A percentile compares a stretch with the other conserved stretches of the same genome.
These are phyloP conservation scores for Fregata magnificens DNA, from an alignment of 2,113 vertebrate genomes.

Conservation along the genomic window DNA sequence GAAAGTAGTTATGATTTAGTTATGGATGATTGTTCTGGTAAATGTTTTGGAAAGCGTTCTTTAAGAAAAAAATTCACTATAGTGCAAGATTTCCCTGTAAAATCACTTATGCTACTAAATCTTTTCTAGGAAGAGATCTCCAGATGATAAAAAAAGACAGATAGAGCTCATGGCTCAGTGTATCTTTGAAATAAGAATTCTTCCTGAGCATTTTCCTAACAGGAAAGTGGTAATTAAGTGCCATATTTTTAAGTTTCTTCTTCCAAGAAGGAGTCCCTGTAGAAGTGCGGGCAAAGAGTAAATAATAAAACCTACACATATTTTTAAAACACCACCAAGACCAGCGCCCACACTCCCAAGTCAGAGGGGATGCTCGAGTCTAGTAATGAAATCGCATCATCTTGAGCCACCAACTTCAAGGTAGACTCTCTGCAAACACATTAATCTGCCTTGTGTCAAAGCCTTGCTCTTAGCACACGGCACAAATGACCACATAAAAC, in stretches of 20 bases:
- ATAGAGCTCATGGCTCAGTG: background rate
- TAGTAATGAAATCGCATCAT: background rate
- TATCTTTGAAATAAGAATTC: background rate
- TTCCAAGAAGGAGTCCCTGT: background rate
- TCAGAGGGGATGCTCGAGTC: background rate
- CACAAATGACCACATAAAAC: background rate
- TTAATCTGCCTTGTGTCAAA: background rate
- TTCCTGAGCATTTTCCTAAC: background rate
- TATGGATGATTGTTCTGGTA: background rate
- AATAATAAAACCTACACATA: background rate
- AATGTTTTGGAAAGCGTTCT: background rate
- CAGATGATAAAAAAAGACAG: background rate
- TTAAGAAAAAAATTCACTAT: rapidly evolving
- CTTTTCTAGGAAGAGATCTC: background rate
- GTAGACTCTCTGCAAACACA: background rate
- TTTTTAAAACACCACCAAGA: background rate
- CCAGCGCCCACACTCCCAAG: background rate
- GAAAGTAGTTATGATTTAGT: background rate
- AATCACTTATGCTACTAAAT: background rate
- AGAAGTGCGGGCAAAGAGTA: background rate
- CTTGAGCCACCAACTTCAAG: background rate
- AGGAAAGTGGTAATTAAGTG: background rate
- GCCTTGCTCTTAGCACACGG: background rate
- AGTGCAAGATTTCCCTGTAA: background rate
- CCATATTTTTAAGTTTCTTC: background rate